Evolutionary conservation across 2,888 invertebrate genomes (phyloP), one percentile per base, ranked within the genome.

Genomic region (Tridacna gigas): DNA sequence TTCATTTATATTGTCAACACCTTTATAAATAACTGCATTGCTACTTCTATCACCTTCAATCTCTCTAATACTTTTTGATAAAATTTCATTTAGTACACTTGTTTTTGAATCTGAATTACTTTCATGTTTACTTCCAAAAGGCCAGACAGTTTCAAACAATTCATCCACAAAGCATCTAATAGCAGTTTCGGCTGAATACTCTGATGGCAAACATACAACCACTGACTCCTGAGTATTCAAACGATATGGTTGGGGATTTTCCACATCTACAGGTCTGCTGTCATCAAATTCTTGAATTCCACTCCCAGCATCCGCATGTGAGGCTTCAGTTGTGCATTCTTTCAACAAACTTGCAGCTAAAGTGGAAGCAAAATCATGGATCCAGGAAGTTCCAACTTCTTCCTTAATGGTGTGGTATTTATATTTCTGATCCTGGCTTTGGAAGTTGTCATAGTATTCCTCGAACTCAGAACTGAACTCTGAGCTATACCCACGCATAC

Each of bases 391-490:
- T 25, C 89, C 88, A 26, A 88, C 88, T 67, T 92, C 92, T 77
- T 93, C 91, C 65, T 92, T 93, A 9, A 92, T 92, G 1, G 92
- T 91, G 56, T 93, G 92, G 56, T 90, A 90, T 13, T 86, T 90
- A 37, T 88, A 85, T 60, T 81, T 83, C 74, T 90, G 89, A 69
- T 93, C 92, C 73, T 88, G 88, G 56, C 86, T 86, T 74, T 91
- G 90, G 77, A 91, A 93, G 37, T 89, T 89, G 60, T 93, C 92
- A 71, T 91, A 92, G 80, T 90, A 92, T 81, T 93, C 94, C 80
- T 94, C 94, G 66, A 94, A 91, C 77, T 94, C 94, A 11, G 93
- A 93, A 74, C 93, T 93, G 79, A 93, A 90, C 77, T 93, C 93
- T 0, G 93, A 93, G 80, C 93, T 93, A 78, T 92, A 90, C 37